These are phyloP conservation scores for Auanema freiburgensis DNA, from an alignment of 2,888 invertebrate species.

Conservation along the genomic window DNA sequence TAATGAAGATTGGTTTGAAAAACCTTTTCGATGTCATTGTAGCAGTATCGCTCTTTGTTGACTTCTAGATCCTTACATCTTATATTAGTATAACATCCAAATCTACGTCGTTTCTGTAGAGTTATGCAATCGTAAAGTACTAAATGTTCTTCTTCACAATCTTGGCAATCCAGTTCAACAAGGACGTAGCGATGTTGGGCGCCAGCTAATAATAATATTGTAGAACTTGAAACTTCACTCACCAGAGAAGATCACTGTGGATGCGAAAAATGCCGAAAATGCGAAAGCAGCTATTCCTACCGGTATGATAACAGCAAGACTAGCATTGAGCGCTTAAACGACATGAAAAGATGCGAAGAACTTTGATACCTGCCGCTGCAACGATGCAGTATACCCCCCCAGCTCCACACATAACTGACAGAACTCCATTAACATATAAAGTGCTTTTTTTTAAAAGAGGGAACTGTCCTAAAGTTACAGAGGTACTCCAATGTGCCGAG, in stretches of 20 bases:
- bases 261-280: background rate
- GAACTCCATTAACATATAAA: too few relatives aligned
- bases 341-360: too few relatives aligned
- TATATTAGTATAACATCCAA: background rate
- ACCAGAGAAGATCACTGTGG: background rate
- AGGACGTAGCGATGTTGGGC: slow-evolving; percentile 1
- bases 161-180: background rate
- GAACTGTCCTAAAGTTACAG: too few relatives aligned
- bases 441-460: too few relatives aligned
- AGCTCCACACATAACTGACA: too few relatives aligned
- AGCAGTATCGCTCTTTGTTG: background rate
- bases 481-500: too few relatives aligned
- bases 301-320: background rate
- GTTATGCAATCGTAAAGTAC: slow-evolving; percentile 4
- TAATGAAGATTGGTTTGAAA: background rate
- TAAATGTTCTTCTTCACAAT: background rate
- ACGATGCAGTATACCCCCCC: too few relatives aligned
- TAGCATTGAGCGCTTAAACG: background rate
- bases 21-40: too few relatives aligned
- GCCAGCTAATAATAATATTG: background rate
- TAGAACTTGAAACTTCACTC: background rate
- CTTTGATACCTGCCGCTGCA: too few relatives aligned
- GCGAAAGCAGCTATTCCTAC: background rate
- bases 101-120: background rate
- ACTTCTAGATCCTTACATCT: background rate